Base-by-base conservation (phyloP, 2,888 invertebrate genomes). In the Smittia aterrima region DNA sequence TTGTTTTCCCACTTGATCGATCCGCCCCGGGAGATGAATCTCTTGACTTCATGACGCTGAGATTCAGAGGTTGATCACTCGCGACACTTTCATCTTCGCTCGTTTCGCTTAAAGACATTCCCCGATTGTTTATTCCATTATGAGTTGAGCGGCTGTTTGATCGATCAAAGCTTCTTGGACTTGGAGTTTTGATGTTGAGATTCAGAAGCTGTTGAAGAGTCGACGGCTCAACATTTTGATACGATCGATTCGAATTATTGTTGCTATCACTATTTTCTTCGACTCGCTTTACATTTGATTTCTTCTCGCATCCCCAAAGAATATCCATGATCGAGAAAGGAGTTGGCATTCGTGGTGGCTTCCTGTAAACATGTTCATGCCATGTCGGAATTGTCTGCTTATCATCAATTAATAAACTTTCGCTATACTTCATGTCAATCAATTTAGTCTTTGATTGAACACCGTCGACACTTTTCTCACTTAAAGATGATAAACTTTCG, bases 281-380 rank as follows among this genome's bases (percentile, higher is more conserved):
- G n/a, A 22, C 24, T 24, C 18, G 22, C 25, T 22, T 27, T 47
- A 38, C 4, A 16, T 18, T 47, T 32, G 7, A 71, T 74, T 24
- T 54, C 16, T 41, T 47, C 16, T 13, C 20, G 13, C 75, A 76
- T 32, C 79, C 80, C 82, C 89, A 84, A 78, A 96, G 85, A 77
- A 96, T 96, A 80, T 95, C 92, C 77, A 92, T 90, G 79, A 96
- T 96, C 53, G 90, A 88, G 82, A 95, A 93, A 2, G 95, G 92
- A 1, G 96, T 95, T 0, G 93, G 93, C 74, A 87, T 87, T 78
- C 89, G 89, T 9, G 92, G 92, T 11, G 93, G 90, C 78, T 90
- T 90, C 1, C 89, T 91, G 81, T 95, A 95, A 22, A 95, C 92
- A 82, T 95, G 95, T 40, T 93, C 92, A 84, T 95, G 95, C 95